Conservation (phyloP, 2,113 vertebrate species). For the Corythaeola cristata region DNA sequence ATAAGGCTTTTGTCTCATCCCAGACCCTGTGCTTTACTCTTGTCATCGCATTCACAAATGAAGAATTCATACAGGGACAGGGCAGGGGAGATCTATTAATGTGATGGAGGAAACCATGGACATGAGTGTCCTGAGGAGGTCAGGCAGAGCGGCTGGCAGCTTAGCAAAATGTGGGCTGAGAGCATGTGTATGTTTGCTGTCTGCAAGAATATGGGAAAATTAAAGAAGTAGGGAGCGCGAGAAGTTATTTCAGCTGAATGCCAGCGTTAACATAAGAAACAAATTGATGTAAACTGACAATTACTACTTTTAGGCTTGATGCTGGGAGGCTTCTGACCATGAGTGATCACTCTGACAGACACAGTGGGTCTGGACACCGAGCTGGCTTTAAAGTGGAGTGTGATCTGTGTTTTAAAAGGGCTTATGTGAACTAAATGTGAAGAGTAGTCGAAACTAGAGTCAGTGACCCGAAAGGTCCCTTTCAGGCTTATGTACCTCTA, state of each 20-base stretch:
- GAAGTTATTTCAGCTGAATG: constrained; percentile 4
- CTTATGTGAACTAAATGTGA: not conserved
- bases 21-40: not conserved
- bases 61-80: not conserved
- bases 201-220: not conserved
- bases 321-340: not conserved
- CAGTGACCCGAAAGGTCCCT: not conserved
- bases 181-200: not conserved
- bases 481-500: not conserved
- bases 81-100: not conserved
- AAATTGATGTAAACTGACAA: constrained; percentile 26
- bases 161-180: not conserved
- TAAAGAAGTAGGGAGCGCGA: not conserved
- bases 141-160: not conserved
- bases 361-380: not conserved
- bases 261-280: not conserved
- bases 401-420: not conserved
- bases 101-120: not conserved
- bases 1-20: not conserved
- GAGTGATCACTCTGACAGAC: not conserved
- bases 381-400: not conserved
- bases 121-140: not conserved
- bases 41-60: not conserved
- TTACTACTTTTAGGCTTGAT: constrained; percentile 6
- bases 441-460: not conserved